Evolutionary conservation across 2,113 vertebrate genomes (phyloP).

Genomic region (Ia io): DNA sequence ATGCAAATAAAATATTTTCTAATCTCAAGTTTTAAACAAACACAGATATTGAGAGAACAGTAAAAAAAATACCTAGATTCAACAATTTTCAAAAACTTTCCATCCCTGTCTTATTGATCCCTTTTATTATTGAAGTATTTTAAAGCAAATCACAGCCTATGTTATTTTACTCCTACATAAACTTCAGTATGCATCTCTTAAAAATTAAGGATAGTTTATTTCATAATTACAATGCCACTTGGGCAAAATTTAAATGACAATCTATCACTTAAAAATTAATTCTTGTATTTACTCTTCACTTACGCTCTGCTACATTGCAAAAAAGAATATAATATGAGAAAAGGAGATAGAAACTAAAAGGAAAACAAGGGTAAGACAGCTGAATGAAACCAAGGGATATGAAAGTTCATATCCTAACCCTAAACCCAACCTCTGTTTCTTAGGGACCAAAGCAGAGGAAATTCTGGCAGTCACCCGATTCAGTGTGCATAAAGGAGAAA

Average conservation of each 20-base stretch:
- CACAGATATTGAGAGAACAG: neutral
- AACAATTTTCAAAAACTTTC: neutral
- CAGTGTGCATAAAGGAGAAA: neutral
- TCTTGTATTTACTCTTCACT: neutral
- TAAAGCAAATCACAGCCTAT: neutral
- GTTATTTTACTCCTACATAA: neutral
- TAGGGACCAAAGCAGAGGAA: neutral
- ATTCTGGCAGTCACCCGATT: neutral
- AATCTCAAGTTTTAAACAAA: neutral
- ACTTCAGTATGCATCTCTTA: neutral
- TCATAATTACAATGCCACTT: neutral
- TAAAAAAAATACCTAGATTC: neutral
- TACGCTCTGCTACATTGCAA: neutral
- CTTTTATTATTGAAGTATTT: neutral
- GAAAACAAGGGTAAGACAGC: neutral
- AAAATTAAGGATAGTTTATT: neutral
- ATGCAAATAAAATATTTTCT: neutral
- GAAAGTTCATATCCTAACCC: neutral
- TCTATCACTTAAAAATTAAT: slow-evolving; percentile 9
- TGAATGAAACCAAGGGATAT: neutral
- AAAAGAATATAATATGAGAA: neutral
- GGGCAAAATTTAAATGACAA: neutral
- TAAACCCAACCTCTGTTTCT: neutral
- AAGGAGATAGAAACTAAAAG: neutral
- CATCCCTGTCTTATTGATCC: neutral